Conservation (phyloP, 2,113 vertebrate genomes). For the Mobula hypostoma region DNA sequence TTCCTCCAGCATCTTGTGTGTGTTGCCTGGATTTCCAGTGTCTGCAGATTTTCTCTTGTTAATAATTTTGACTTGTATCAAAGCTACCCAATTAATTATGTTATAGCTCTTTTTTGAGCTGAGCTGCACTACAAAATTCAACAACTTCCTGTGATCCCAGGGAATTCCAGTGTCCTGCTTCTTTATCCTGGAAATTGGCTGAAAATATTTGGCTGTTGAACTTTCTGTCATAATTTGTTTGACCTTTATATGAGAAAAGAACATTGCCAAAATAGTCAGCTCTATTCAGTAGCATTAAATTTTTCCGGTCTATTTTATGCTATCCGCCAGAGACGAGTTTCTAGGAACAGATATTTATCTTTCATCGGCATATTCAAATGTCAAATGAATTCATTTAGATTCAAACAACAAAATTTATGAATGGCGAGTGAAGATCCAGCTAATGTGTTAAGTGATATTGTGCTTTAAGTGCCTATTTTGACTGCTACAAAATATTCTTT, state of each 20-base stretch:
- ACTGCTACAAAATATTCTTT: constrained; percentile 12
- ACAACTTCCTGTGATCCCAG: not conserved
- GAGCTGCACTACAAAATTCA: not conserved
- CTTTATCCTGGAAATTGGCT: not conserved
- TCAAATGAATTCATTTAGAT: not conserved
- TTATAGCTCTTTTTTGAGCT: not conserved
- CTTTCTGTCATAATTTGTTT: not conserved
- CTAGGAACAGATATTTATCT: not conserved
- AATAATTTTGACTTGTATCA: not conserved
- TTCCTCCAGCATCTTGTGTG: no score
- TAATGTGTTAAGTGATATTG: not conserved
- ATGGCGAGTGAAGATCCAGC: not conserved
- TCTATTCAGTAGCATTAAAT: no score
- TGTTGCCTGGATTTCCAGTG: no score
- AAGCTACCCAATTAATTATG: not conserved
- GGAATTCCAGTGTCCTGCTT: not conserved
- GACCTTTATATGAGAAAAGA: not conserved
- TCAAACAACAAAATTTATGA: not conserved
- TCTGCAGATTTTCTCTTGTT: no score
- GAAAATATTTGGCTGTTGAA: not conserved
- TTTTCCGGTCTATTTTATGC: no score
- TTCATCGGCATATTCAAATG: not conserved
- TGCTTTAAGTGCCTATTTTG: constrained; percentile 29
- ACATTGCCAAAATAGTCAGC: no score
- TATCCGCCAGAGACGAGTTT: no score